A percentile compares a stretch with the other conserved stretches of the same genome.
Evolutionary conservation across 2,888 invertebrate genomes (phyloP).

Genomic region (Cephus rjabovi): DNA sequence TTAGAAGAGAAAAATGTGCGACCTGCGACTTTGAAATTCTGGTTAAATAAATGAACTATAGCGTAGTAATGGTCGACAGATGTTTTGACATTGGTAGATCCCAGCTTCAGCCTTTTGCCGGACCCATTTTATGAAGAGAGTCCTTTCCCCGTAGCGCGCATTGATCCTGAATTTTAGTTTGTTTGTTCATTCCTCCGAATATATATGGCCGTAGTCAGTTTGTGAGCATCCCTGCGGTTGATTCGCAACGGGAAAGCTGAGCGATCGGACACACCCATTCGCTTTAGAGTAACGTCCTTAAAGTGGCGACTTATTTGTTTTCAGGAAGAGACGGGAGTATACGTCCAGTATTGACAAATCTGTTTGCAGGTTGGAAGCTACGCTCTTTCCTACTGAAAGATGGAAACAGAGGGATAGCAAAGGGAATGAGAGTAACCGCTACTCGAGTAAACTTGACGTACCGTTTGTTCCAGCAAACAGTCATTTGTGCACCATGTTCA

Average conservation of each 20-base stretch:
- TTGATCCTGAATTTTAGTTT: constrained; percentile 81
- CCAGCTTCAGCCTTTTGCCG: constrained; percentile 83
- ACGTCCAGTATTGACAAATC: background rate
- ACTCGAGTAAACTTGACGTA: background rate
- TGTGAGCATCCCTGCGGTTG: constrained; percentile 85
- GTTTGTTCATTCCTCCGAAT: constrained; percentile 88
- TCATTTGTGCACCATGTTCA: constrained; percentile 18
- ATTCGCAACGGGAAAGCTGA: constrained; percentile 71
- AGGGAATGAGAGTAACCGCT: background rate
- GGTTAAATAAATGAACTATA: background rate
- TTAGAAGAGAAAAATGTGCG: background rate
- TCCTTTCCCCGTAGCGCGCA: constrained; percentile 74
- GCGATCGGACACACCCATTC: background rate
- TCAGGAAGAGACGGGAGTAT: background rate
- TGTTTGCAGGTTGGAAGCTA: background rate
- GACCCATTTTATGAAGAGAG: constrained; percentile 87
- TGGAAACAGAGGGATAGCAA: background rate
- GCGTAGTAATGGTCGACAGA: background rate
- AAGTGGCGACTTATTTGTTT: background rate
- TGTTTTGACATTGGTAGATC: constrained; percentile 82
- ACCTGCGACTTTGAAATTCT: background rate
- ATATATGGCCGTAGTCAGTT: constrained; percentile 84
- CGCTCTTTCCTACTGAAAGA: background rate
- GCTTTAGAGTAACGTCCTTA: background rate
- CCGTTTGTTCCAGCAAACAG: constrained; percentile 26